Evolutionary conservation across 2,888 invertebrate species (phyloP), one percentile per base, ranked within the genome.

Genomic region (Eristalis pertinax): DNA sequence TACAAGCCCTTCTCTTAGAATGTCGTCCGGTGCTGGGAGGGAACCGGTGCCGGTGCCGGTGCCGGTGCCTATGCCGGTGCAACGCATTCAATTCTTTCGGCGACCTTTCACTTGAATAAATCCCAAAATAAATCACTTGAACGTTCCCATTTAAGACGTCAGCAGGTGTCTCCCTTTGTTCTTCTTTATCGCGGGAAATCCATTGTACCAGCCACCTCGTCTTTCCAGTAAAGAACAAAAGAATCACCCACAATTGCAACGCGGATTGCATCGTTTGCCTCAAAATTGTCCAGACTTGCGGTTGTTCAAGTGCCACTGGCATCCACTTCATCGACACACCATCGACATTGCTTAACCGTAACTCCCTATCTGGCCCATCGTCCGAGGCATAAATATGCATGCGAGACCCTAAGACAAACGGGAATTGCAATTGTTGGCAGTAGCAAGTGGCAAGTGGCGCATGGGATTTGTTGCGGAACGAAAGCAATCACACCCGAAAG

Each of bases 381-480:
- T 41, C 15, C 70, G 60, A 19, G 41, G 76, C 19, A 81, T 60
- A 22, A 41, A 73, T 76, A 70, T 76, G 65, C 75, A 81, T 70
- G 32, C 70, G 78, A 73, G 78, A 68, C 72, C 26, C 19, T 32
- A 70, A 50, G 35, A 22, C n/a, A 35, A 60, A 26, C 70, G 76
- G 43, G 64, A n/a, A 43, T 7, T 50, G 19, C 50, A 50, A 50
- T 50, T 50, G 50, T 5, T 19, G 19, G 50, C 50, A 50, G 50
- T 10, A 8, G 19, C 19, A 10, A 24, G 73, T 69, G 8, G 19
- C 19, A 10, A 24, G 73, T 69, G 70, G 38, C 22, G 67, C 72
- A 72, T 76, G 81, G 56, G 72, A 73, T 76, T 69, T 64, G 81
- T 77, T 72, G 84, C 84, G 72, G 81, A 85, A 81, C 81, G 81